These are phyloP conservation scores for Macroglossus sobrinus DNA, from an alignment of 2,113 vertebrate species.

Conservation along the genomic window DNA sequence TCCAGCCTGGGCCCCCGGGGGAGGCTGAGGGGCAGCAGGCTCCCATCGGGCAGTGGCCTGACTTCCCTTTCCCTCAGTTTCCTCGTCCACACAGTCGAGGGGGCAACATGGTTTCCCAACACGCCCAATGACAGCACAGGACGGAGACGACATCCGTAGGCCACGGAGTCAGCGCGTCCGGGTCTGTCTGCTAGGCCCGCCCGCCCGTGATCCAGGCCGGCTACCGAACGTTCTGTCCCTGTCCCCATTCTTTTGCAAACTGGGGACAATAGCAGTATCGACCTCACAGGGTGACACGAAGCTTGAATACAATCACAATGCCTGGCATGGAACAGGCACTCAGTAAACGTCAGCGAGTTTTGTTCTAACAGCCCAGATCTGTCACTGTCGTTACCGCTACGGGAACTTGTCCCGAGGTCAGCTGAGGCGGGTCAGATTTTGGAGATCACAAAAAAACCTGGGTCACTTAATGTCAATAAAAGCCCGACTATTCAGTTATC, in stretches of 20 bases:
- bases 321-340: neutral
- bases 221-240: neutral
- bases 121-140: fast-evolving
- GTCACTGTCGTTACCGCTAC: neutral
- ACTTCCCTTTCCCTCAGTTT: neutral
- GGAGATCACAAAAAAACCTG: neutral
- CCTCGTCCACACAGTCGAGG: neutral
- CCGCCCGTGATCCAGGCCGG: too few relatives aligned
- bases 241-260: neutral
- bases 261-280: too few relatives aligned
- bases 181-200: too few relatives aligned
- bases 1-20: neutral
- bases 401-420: neutral
- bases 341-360: too few relatives aligned
- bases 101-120: neutral
- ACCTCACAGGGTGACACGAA: neutral
- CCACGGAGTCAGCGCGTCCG: neutral
- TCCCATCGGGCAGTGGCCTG: neutral
- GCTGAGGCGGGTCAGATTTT: too few relatives aligned
- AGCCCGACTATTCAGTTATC: neutral
- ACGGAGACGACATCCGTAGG: neutral
- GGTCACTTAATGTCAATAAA: fast-evolving
- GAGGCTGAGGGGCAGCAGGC: fast-evolving
- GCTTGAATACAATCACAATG: neutral
- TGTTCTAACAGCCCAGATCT: neutral